Evolutionary conservation across 2,888 invertebrate genomes (phyloP).

Genomic region (Phengaris arion): DNA sequence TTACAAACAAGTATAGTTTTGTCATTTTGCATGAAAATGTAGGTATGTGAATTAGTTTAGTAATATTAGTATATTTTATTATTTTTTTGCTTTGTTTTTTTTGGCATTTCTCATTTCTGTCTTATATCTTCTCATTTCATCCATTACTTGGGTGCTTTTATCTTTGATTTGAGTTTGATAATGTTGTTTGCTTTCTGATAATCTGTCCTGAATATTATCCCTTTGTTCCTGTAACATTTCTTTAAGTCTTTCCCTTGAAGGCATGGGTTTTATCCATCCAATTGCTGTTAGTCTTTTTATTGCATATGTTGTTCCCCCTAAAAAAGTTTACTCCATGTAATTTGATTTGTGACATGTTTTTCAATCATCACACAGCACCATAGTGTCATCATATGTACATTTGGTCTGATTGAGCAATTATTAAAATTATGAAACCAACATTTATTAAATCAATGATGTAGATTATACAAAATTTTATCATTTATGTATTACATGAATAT

Average conservation of each 20-base stretch:
- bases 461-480: neutral
- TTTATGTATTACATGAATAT: neutral
- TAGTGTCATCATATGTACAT: neutral
- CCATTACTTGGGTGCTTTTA: constrained; percentile 69
- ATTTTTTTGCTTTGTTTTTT: constrained; percentile 72
- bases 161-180: constrained; percentile 68
- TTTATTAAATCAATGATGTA: neutral
- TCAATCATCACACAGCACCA: neutral
- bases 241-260: constrained; percentile 81
- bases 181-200: constrained; percentile 77
- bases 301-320: constrained; percentile 91
- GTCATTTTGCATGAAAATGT: constrained; percentile 7
- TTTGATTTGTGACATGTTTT: neutral
- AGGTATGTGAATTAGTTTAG: neutral
- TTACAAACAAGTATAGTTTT: constrained; percentile 38
- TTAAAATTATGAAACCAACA: neutral
- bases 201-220: constrained; percentile 80
- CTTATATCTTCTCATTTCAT: constrained; percentile 74
- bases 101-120: constrained; percentile 71
- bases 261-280: constrained; percentile 92
- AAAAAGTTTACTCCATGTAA: constrained; percentile 34
- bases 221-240: constrained; percentile 82
- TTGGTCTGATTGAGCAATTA: neutral
- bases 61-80: constrained; percentile 46
- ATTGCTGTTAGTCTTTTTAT: constrained; percentile 88